Evolutionary conservation across 2,888 invertebrate genomes (phyloP), one percentile per base, ranked within the genome.

Genomic region (Caenorhabditis macrosperma): DNA sequence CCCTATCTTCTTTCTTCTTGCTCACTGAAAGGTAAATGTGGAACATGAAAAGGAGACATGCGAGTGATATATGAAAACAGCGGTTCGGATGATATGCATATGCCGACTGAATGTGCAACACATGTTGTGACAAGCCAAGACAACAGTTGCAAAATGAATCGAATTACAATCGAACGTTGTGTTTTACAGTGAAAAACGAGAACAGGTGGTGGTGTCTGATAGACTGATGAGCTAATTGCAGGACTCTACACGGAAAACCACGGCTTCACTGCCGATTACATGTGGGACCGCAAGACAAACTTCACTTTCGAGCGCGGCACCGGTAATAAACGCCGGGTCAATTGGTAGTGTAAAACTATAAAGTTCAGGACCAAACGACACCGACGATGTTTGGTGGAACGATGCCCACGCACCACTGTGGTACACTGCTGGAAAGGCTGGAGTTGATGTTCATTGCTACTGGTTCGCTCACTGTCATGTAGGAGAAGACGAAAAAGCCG

Each of bases 241-340:
- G 90, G 90, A 2, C 82, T 90, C n/a, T 90, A 90, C 78, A 87
- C 89, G 12, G 90, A 90, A 67, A 89, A 86, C 52, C 90, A 90
- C 78, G 89, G 90, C 59, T 88, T 90, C 78, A 89, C 89, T 9
- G 86, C 85, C 41, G 90, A 90, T 72, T 90, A 88, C 72, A 90
- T 90, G 89, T 90, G 84, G 83, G 88, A 90, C 60, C 74, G 82
- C 20, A 79, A 86, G 30, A 80, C 81, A 28, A 83, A 84, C 46
- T 68, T 85, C 61, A 78, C 82, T 38, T 90, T 88, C 55, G 86
- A 90, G 63, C 66, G 89, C 20, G 89, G 85, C 67, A 79, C 68
- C 26, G 85, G 84, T 75, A 41, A 63, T 44, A 52, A 67, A 33
- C 15, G 46, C 3, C 12, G 12, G 26, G 52, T 52, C 15, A 41